These are phyloP conservation scores for Cryptotis parvus DNA, from an alignment of 2,113 vertebrate genomes.

Conservation along the genomic window DNA sequence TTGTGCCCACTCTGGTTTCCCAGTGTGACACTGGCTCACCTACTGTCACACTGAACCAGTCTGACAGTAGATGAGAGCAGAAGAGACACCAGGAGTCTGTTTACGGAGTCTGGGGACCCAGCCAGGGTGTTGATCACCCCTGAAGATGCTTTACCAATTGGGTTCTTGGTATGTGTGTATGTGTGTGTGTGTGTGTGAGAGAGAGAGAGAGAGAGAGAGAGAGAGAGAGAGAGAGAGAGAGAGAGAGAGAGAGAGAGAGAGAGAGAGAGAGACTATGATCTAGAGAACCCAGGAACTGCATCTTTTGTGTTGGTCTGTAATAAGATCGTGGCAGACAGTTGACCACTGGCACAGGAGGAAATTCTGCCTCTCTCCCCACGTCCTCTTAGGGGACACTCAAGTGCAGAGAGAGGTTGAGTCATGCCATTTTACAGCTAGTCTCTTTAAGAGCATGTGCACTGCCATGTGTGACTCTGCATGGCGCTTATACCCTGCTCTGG, in stretches of 20 bases:
- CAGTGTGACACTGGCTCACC: too few species aligned
- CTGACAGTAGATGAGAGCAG: background rate
- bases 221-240: too few species aligned
- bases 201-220: too few species aligned
- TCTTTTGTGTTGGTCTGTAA: constrained; percentile 3
- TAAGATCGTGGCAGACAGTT: background rate
- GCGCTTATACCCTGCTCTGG: background rate
- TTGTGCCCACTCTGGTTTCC: background rate
- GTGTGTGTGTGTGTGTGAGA: too few species aligned
- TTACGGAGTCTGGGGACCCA: background rate
- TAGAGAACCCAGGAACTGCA: background rate
- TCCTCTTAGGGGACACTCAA: background rate
- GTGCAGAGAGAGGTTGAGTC: background rate
- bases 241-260: too few species aligned
- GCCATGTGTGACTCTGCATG: background rate
- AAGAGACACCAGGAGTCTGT: background rate
- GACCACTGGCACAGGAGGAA: background rate
- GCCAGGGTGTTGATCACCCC: background rate
- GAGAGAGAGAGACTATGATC: too few species aligned
- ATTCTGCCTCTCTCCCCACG: background rate
- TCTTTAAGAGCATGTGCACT: background rate
- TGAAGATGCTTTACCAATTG: background rate
- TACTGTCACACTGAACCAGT: background rate
- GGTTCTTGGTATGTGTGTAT: too few species aligned
- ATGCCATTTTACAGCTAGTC: background rate